Evolutionary conservation across 2,797 vertebrate species (phyloP), one percentile per base, ranked within the genome.

Genomic region (Platalea minor): DNA sequence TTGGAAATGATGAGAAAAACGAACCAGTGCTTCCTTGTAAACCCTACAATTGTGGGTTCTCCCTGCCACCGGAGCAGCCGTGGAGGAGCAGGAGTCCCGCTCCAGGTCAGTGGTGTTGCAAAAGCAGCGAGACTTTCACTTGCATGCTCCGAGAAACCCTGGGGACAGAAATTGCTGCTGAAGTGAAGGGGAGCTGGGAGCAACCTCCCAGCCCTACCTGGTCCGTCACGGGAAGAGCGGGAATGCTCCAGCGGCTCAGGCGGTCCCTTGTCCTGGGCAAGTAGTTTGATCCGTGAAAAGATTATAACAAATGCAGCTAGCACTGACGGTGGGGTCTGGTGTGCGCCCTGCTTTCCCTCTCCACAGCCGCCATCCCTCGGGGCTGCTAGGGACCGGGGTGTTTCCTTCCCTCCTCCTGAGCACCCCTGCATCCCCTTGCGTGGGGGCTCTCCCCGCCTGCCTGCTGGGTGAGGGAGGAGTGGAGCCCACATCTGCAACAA

Each of bases 141-240:
- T 0, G 0, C 4, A 0, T 12, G 24, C 65, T 93, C 57, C 0
- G 5, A 74, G 81, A 72, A 95, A 9, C 33, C 48, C 78, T 61
- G 75, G 41, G 72, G 64, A 83, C 69, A 68, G 63, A 68, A 85
- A 69, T 63, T 65, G 61, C 46, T 81, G 60, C 64, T 51, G n/a
- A 19, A 86, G 87, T 68, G 94, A 92, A 94, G 94, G 51, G 73
- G 54, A 94, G 43, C 35, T 39, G 84, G 72, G 60, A 93, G 67
- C 54, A 87, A 18, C 61, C 74, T 77, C 64, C 64, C 72, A 92
- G 81, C 81, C 81, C 60, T 93, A 84, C 72, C 63, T 37, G 77
- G 21, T 60, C 69, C 1, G 0, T 45, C 26, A 9, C 0, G 1
- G 82, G n/a, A 65, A 26, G 64, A 81, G 41, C 0, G 0, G 39